Percentiles rank a stretch among this genome's conserved stretches.
Conservation (phyloP, 2,113 vertebrate genomes). For the Acrocephalus kingi region DNA sequence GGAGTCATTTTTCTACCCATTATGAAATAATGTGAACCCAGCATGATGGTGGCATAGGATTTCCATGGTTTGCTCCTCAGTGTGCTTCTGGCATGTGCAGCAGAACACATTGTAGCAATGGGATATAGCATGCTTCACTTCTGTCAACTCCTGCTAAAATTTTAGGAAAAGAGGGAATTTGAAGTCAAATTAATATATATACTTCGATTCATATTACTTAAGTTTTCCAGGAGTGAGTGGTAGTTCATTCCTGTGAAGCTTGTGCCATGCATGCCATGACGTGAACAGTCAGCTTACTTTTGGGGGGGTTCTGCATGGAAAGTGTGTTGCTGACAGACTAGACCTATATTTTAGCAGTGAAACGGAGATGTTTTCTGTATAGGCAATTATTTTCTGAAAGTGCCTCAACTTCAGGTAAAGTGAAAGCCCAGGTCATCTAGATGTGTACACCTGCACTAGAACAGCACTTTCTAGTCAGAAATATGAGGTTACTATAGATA, state of each 20-base stretch:
- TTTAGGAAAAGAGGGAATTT: background rate
- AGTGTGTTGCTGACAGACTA: background rate
- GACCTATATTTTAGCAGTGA: background rate
- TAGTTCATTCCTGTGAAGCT: background rate
- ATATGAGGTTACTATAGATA: background rate
- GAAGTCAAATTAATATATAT: background rate
- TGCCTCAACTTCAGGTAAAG: background rate
- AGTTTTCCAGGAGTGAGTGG: background rate
- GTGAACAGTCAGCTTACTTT: background rate
- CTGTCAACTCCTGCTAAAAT: background rate
- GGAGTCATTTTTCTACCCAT: background rate
- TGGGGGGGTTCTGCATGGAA: background rate
- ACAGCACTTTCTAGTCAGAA: background rate
- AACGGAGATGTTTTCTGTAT: background rate
- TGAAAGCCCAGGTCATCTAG: background rate
- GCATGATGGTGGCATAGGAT: background rate
- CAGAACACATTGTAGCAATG: background rate
- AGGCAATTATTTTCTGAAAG: background rate
- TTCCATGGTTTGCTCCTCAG: background rate
- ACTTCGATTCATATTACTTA: background rate
- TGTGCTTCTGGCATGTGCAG: background rate
- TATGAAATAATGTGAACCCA: background rate
- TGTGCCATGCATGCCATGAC: rapidly evolving
- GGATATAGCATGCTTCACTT: background rate
- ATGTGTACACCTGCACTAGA: background rate